Percentiles rank a stretch among this genome's conserved stretches.
Evolutionary conservation across 92 coral and sea anemone genomes (phyloP).

Genomic region (Heteractis magnifica): DNA sequence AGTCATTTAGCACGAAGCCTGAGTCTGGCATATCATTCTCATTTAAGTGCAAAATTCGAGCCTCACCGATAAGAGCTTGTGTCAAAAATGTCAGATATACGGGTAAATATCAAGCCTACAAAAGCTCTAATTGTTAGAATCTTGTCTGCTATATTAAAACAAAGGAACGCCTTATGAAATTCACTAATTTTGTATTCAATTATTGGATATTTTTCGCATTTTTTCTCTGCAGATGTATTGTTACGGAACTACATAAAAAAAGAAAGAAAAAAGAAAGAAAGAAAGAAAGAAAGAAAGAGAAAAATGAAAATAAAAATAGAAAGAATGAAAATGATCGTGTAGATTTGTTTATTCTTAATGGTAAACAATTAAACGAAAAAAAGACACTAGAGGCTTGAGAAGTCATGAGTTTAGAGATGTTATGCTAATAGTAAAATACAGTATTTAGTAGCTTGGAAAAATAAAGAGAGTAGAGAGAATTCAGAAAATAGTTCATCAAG

Average conservation of each 20-base stretch:
- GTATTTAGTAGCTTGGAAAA: too few species aligned
- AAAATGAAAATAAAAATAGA: background rate
- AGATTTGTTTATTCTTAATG: too few species aligned
- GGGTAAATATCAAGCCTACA: background rate
- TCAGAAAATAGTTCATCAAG: too few species aligned
- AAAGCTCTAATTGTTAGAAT: background rate
- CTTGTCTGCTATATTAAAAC: background rate
- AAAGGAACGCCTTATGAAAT: background rate
- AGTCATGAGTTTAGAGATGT: background rate
- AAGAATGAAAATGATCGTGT: background rate
- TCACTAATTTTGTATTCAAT: background rate
- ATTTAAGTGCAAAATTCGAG: background rate
- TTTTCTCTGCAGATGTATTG: background rate
- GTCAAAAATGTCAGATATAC: background rate
- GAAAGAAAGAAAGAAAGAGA: background rate
- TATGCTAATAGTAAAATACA: too few species aligned
- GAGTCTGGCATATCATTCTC: background rate
- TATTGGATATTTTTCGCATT: background rate
- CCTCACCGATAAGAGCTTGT: background rate
- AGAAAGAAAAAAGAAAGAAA: background rate
- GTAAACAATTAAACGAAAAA: background rate
- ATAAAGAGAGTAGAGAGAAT: too few species aligned
- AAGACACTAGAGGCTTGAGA: background rate
- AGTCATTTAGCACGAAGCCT: background rate
- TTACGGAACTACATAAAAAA: background rate